These are phyloP conservation scores for Terrapene triunguis DNA, from an alignment of 2,113 vertebrate species.

Conservation along the genomic window DNA sequence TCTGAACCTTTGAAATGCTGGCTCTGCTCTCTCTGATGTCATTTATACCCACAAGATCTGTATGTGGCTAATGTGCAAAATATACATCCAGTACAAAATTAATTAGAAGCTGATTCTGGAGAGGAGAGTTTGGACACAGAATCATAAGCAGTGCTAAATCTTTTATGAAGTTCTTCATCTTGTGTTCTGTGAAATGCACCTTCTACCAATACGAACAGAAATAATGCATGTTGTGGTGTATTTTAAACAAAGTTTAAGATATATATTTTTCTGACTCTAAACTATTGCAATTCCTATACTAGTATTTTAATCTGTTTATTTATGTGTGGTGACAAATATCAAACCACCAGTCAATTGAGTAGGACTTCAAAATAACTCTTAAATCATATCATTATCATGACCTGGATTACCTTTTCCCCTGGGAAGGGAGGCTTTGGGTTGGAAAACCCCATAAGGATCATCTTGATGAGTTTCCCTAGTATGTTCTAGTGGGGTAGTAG, in stretches of 20 bases:
- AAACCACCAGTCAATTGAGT: neutral
- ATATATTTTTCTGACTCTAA: neutral
- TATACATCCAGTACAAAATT: neutral
- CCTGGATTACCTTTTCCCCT: neutral
- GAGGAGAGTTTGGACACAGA: neutral
- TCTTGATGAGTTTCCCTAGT: neutral
- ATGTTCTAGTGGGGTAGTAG: neutral
- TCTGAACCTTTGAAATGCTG: neutral
- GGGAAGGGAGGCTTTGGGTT: neutral
- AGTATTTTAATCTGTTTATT: neutral
- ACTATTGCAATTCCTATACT: neutral
- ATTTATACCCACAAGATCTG: neutral
- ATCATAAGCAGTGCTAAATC: neutral
- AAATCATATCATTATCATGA: neutral
- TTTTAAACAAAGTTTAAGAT: neutral
- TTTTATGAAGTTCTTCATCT: neutral
- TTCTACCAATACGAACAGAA: neutral
- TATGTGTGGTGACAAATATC: neutral
- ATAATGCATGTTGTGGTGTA: neutral
- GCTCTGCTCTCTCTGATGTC: neutral
- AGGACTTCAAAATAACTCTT: neutral
- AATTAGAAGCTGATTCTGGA: neutral
- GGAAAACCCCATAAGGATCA: neutral
- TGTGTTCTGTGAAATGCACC: neutral
- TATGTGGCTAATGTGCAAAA: neutral